Percentiles rank a stretch among this genome's conserved stretches.
Evolutionary conservation across 2,113 vertebrate species (phyloP).

Genomic region (Rattus rattus): DNA sequence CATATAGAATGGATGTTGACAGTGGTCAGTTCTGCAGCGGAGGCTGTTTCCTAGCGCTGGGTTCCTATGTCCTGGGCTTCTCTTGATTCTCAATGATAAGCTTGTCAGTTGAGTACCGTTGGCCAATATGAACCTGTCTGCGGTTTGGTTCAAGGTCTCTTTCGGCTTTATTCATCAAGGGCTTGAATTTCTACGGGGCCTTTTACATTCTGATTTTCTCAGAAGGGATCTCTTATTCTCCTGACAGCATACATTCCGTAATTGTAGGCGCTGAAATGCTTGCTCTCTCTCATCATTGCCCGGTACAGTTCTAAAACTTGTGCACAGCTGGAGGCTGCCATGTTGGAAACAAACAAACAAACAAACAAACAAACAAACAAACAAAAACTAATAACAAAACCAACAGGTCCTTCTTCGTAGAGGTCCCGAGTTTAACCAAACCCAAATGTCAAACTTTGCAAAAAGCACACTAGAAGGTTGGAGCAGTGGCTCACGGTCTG

Average conservation of each 20-base stretch:
- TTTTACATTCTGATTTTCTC: constrained; percentile 90
- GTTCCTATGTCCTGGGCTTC: constrained; percentile 74
- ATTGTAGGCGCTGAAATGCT: constrained; percentile 91
- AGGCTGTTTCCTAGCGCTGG: neutral
- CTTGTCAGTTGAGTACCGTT: constrained; percentile 88
- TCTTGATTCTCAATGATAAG: constrained; percentile 87
- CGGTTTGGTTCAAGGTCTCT: constrained; percentile 86
- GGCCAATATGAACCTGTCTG: constrained; percentile 88
- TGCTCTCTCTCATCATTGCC: constrained; percentile 91
- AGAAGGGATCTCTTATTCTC: constrained; percentile 95
- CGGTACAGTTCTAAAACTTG: constrained; percentile 93
- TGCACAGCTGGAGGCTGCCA: constrained; percentile 91
- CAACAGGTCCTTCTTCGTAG: constrained; percentile 23
- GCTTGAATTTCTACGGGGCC: constrained; percentile 89
- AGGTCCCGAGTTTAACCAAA: neutral
- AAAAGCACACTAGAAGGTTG: neutral
- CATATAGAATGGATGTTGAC: constrained; percentile 68
- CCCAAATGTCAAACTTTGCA: neutral
- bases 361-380: neutral
- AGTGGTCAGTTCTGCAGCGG: constrained; percentile 71
- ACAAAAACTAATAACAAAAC: neutral
- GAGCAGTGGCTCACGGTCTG: fast-evolving
- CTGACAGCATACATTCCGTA: constrained; percentile 95
- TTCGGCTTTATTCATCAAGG: constrained; percentile 89
- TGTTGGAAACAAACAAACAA: constrained; percentile 72